Evolutionary conservation across 2,113 vertebrate genomes (phyloP), one percentile per base, ranked within the genome.

Genomic region (Cochlearius cochlearius): DNA sequence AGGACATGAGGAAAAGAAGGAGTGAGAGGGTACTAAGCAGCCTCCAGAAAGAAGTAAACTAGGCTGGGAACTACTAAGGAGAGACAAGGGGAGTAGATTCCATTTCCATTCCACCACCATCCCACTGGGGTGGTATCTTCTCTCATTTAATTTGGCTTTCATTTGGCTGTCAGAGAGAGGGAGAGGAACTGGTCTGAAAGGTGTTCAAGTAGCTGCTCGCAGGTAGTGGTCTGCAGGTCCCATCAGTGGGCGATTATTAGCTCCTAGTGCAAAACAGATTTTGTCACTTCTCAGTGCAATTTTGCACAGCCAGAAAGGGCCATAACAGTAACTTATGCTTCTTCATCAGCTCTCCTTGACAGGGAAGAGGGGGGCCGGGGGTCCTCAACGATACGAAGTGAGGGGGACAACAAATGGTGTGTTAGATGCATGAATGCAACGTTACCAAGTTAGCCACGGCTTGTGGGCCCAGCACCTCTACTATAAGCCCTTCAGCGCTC

Each of bases 311-410:
- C n/a, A 69, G 38, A 86, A 88, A 32, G 9, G 25, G 17, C 10
- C 49, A 8, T 68, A 60, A 26, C 5, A 83, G 7, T 71, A 45
- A 8, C 9, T 26, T 41, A 6, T 5, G 8, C 21, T 58, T 47
- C n/a, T 77, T 39, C n/a, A 25, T 69, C 58, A 58, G 15, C 27
- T 63, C 25, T 78, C n/a, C 47, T 82, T 71, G 13, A 34, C 0
- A 12, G 6, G 7, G 7, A 29, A 78, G 55, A 41, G 17, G 4
- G 5, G 8, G 1, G 11, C 5, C 11, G 38, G 17, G 36, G 0
- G 8, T 50, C 25, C 36, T 88, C 53, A 34, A 34, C 11, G 23
- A 18, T 8, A 21, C 0, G 2, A 74, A 75, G 6, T 4, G 4
- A 53, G 39, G 20, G 21, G 3, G 6, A 7, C 49, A 55, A n/a